These are phyloP conservation scores for Karalla daura DNA, from an alignment of 2,797 vertebrate genomes.

Conservation along the genomic window DNA sequence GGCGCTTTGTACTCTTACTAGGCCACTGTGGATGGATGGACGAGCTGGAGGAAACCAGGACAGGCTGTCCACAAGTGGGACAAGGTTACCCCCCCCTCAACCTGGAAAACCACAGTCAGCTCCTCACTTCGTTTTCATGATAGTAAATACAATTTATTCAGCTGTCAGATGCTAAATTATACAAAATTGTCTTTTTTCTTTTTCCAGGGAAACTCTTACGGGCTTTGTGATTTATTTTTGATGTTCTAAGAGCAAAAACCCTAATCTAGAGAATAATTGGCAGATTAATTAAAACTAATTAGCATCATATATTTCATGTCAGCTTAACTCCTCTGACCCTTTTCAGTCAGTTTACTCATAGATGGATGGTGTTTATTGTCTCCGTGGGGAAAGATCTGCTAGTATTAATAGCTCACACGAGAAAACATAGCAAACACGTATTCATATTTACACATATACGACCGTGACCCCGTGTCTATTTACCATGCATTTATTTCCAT, in stretches of 20 bases:
- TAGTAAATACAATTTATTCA: not conserved
- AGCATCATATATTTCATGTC: not conserved
- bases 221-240: not conserved
- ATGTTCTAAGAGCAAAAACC: not conserved
- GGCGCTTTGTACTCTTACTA: conserved; percentile 44
- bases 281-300: not conserved
- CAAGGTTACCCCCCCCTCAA: conserved; percentile 36
- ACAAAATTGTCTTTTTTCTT: not conserved
- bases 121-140: no score
- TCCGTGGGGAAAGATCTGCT: not conserved
- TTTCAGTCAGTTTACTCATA: not conserved
- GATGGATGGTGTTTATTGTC: not conserved
- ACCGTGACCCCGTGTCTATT: not conserved
- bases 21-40: conserved; percentile 50
- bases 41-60: conserved; percentile 48
- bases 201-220: not conserved
- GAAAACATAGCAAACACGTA: not conserved
- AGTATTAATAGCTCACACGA: not conserved
- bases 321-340: not conserved
- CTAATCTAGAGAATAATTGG: not conserved
- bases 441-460: not conserved
- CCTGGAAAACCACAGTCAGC: conserved; percentile 24
- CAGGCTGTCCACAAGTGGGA: conserved; percentile 59
- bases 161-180: not conserved
- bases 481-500: no score